Evolutionary conservation across 2,797 vertebrate species (phyloP).

Genomic region (Galagoides demidoff): DNA sequence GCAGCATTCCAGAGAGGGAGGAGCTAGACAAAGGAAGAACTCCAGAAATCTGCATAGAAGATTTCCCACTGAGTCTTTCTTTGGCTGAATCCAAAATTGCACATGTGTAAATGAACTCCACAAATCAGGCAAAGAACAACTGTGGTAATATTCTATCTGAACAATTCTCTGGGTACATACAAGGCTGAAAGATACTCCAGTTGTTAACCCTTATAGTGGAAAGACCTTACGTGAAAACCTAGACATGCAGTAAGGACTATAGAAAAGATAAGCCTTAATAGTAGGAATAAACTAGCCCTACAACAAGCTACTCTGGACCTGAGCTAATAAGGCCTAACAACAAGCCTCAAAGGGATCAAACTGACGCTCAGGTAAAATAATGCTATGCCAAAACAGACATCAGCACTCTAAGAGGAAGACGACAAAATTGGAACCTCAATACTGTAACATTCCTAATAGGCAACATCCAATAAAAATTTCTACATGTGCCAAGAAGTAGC

Average conservation of each 20-base stretch:
- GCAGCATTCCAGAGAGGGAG: not conserved
- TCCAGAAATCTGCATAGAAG: not conserved
- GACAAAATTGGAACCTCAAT: not conserved
- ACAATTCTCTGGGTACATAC: not conserved
- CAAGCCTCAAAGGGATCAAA: conserved; percentile 16
- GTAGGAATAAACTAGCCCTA: not conserved
- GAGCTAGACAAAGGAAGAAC: not conserved
- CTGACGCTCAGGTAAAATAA: not conserved
- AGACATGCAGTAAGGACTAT: not conserved
- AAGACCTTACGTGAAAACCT: not conserved
- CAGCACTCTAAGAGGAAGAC: not conserved
- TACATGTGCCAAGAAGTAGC: not conserved
- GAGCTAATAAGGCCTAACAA: not conserved
- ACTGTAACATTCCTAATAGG: not conserved
- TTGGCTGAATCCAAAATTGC: not conserved
- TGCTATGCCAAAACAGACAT: conserved; percentile 4
- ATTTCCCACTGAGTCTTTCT: conserved; percentile 10
- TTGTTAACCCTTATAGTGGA: not conserved
- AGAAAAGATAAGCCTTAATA: not conserved
- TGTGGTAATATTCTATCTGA: not conserved
- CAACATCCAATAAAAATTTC: not conserved
- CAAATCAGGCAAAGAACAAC: not conserved
- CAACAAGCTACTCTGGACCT: not conserved
- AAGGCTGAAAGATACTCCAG: not conserved
- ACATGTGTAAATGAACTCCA: not conserved